Evolutionary conservation across 2,113 vertebrate genomes (phyloP).

Genomic region (Sarotherodon lohbergeri): DNA sequence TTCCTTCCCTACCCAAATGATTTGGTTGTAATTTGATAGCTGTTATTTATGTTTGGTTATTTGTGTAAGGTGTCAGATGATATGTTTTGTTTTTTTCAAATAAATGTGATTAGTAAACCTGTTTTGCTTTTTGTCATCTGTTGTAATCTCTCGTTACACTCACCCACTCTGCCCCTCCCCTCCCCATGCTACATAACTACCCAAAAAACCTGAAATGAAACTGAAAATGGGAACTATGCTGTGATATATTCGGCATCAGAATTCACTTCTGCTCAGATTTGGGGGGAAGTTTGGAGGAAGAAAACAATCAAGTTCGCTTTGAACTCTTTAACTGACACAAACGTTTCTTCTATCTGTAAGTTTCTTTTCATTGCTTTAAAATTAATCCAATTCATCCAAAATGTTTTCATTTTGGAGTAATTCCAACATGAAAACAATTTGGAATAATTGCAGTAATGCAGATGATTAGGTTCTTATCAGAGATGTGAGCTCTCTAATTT

Average conservation of each 20-base stretch:
- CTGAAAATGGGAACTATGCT: conserved; percentile 54
- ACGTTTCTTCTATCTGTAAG: neutral
- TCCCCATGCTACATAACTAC: neutral
- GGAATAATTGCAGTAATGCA: neutral
- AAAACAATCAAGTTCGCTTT: neutral
- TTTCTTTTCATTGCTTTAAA: neutral
- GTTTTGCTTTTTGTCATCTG: neutral
- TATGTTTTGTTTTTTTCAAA: conserved; percentile 29
- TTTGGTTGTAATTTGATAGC: neutral
- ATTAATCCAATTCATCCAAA: neutral
- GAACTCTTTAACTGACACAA: neutral
- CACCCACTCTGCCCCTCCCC: neutral
- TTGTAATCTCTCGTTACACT: neutral
- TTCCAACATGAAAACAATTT: neutral
- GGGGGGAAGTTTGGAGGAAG: neutral
- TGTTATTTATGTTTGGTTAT: conserved; percentile 30
- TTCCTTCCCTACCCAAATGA: neutral
- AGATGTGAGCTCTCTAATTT: neutral
- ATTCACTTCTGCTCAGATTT: neutral
- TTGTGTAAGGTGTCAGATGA: conserved; percentile 1
- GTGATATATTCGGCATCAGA: neutral
- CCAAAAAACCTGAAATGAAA: conserved; percentile 55
- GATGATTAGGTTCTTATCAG: neutral
- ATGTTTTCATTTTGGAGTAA: too few species aligned
- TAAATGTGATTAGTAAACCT: conserved; percentile 32